Conservation (phyloP, 1,140 invertebrate genomes). For the Probaryconus sp. region DNA sequence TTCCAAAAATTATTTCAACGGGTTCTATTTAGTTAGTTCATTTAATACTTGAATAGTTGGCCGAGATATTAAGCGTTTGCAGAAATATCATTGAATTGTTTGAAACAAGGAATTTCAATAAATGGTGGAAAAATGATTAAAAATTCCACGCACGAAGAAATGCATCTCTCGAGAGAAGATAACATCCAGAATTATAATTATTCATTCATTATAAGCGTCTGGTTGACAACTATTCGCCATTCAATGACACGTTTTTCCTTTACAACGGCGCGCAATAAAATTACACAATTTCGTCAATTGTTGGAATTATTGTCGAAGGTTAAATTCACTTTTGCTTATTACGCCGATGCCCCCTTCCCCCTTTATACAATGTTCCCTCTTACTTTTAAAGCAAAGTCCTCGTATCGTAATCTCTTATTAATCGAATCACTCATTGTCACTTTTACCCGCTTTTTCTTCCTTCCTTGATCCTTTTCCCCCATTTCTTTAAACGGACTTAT, state of each 20-base stretch:
- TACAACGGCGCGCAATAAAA: not conserved
- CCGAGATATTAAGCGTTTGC: too few relatives aligned
- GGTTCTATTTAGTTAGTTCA: too few relatives aligned
- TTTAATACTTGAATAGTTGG: too few relatives aligned
- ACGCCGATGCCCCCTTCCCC: not conserved
- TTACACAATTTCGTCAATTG: constrained; percentile 32
- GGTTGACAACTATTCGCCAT: not conserved
- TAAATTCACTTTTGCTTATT: constrained; percentile 28
- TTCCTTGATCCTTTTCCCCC: not conserved
- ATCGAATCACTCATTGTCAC: constrained; percentile 44
- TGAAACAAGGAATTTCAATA: constrained; percentile 6
- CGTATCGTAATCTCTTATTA: constrained; percentile 21
- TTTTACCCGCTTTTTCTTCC: constrained; percentile 18
- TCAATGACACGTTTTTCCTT: constrained; percentile 16
- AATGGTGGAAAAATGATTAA: not conserved
- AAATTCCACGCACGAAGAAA: not conserved
- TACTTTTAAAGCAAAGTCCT: constrained; percentile 41
- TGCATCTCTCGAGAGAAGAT: not conserved
- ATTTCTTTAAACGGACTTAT: constrained; percentile 22
- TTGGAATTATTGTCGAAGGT: constrained; percentile 36
- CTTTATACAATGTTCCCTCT: constrained; percentile 27
- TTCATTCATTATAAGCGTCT: constrained; percentile 8
- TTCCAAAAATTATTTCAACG: too few relatives aligned
- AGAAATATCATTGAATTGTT: too few relatives aligned
- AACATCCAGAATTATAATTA: constrained; percentile 17